Percentiles rank a stretch among this genome's conserved stretches.
Evolutionary conservation across 2,113 vertebrate species (phyloP).

Genomic region (Thalassoma bifasciatum): DNA sequence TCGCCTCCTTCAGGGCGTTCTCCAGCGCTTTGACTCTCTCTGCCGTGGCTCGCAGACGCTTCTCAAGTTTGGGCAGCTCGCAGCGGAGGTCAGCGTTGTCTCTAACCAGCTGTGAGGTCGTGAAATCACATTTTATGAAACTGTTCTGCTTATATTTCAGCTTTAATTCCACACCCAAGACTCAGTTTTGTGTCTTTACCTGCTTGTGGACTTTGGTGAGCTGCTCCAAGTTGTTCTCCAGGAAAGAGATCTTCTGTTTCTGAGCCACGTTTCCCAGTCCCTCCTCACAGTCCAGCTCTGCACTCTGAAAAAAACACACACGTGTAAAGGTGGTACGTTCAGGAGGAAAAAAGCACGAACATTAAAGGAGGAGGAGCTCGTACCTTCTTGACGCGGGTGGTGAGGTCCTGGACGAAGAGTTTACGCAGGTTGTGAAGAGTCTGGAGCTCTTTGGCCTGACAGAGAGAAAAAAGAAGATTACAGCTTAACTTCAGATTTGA

Average conservation of each 20-base stretch:
- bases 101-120: slow-evolving; percentile 86
- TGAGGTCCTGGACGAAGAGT: slow-evolving; percentile 94
- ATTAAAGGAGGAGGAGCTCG: not conserved
- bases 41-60: slow-evolving; percentile 90
- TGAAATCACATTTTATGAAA: no score
- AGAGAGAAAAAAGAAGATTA: no score
- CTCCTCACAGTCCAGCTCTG: slow-evolving; percentile 91
- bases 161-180: no score
- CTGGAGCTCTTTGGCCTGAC: slow-evolving; percentile 92
- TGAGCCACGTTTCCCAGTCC: slow-evolving; percentile 89
- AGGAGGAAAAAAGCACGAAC: not conserved
- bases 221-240: slow-evolving; percentile 96
- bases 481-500: no score
- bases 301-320: slow-evolving; percentile 80
- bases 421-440: slow-evolving; percentile 93
- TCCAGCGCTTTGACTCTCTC: slow-evolving; percentile 94
- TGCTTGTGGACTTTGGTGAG: slow-evolving; percentile 98
- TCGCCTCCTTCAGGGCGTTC: slow-evolving; percentile 92
- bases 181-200: no score
- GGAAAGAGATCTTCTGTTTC: slow-evolving; percentile 96
- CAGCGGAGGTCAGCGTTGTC: slow-evolving; percentile 97
- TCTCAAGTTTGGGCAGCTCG: slow-evolving; percentile 95
- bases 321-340: not conserved
- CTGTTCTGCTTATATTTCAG: no score
- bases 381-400: slow-evolving; percentile 92